phyloP scores from a whole-genome alignment of 37 sponge, comb jelly and placozoan species.

The Aplysina aerophoba region DNA sequence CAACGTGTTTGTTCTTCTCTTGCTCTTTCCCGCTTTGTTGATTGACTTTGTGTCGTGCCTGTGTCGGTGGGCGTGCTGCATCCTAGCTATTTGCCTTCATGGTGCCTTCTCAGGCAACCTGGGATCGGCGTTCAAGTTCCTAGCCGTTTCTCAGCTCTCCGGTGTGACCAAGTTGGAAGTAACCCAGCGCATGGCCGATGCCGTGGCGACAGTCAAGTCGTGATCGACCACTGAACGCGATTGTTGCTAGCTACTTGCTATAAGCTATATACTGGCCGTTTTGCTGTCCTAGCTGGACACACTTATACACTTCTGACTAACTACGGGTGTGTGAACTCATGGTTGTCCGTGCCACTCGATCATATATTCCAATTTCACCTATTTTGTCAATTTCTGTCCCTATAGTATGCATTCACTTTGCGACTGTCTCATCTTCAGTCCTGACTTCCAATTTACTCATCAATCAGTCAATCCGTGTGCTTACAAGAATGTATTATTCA shows the following conservation, averaged over 20 bases:
- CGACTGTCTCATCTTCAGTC: too few species aligned
- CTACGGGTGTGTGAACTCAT: too few species aligned
- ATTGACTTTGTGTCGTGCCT: background rate
- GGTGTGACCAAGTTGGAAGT: background rate
- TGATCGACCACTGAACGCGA: background rate
- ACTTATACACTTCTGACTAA: too few species aligned
- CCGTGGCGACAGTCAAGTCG: conserved; percentile 17
- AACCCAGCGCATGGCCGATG: background rate
- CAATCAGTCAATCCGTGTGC: too few species aligned
- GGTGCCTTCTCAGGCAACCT: background rate
- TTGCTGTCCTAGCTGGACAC: too few species aligned
- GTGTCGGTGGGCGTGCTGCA: background rate
- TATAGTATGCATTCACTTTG: too few species aligned
- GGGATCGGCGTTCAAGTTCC: conserved; percentile 15
- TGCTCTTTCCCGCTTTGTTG: background rate
- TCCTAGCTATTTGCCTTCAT: background rate
- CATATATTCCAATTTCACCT: too few species aligned
- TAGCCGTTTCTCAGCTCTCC: conserved; percentile 12
- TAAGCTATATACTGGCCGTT: too few species aligned
- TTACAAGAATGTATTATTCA: too few species aligned
- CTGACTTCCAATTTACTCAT: too few species aligned
- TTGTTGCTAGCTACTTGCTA: background rate
- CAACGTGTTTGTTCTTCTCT: background rate
- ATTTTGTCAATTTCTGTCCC: too few species aligned
- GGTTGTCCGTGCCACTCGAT: too few species aligned